Conservation (phyloP, 2,113 vertebrate species). For the Marmota monax region DNA sequence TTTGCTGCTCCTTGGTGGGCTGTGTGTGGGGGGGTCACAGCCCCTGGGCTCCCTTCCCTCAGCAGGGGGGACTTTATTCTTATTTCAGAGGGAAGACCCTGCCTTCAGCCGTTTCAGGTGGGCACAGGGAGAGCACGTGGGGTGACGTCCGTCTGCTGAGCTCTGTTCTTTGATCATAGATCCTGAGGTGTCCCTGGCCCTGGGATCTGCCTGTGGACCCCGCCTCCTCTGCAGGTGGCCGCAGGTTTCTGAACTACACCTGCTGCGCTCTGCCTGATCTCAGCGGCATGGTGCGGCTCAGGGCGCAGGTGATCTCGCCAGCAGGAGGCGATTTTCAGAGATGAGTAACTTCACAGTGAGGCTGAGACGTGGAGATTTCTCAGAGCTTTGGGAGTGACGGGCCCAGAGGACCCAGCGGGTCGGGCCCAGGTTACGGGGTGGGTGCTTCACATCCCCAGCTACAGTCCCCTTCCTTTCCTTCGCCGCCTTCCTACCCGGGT, state of each 20-base stretch:
- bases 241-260: neutral
- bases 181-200: too few species aligned
- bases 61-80: too few species aligned
- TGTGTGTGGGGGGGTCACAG: too few species aligned
- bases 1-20: too few species aligned
- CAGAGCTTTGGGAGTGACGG: neutral
- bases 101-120: too few species aligned
- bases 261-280: neutral
- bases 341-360: neutral
- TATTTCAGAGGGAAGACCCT: too few species aligned
- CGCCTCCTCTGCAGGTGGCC: too few species aligned
- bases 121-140: neutral
- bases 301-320: too few species aligned
- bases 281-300: neutral
- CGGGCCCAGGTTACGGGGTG: fast-evolving
- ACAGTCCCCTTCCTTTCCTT: neutral
- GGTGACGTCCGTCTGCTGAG: too few species aligned
- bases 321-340: neutral
- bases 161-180: neutral
- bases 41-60: too few species aligned
- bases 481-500: neutral
- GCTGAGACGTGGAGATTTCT: neutral
- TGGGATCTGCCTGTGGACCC: too few species aligned
- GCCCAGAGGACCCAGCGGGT: neutral
- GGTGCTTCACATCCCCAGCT: neutral